Conservation (phyloP, 2,888 invertebrate species). For the Mythimna pallens region DNA sequence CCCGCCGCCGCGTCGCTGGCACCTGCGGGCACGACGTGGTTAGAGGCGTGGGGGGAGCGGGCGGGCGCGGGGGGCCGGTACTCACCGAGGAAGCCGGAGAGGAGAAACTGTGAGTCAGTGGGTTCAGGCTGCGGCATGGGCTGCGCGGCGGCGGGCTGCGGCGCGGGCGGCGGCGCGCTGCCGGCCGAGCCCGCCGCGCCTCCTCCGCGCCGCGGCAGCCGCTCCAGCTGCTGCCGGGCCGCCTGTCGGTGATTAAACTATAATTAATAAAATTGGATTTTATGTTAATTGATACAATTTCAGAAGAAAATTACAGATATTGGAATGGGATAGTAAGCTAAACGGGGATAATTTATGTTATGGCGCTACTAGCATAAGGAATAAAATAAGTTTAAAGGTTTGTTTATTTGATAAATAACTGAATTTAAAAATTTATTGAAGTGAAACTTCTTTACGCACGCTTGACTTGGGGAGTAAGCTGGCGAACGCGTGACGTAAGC, state of each 20-base stretch:
- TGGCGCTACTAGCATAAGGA: not conserved
- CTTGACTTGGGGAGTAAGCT: no score
- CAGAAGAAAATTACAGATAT: not conserved
- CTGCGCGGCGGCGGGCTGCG: conserved; percentile 76
- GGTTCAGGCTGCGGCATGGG: conserved; percentile 81
- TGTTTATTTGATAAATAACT: not conserved
- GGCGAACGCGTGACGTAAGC: no score
- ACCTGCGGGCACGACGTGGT: conserved; percentile 62
- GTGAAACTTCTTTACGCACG: no score
- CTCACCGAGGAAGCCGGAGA: conserved; percentile 82
- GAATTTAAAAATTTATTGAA: not conserved
- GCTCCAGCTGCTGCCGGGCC: conserved; percentile 96
- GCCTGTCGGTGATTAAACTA: conserved; percentile 88
- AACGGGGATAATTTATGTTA: not conserved
- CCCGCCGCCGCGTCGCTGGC: conserved; percentile 71
- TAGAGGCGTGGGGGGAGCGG: not conserved
- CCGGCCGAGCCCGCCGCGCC: conserved; percentile 88
- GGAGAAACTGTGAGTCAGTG: conserved; percentile 81
- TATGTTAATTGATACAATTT: conserved; percentile 11
- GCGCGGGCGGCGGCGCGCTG: conserved; percentile 86
- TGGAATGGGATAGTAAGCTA: not conserved
- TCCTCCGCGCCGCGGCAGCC: conserved; percentile 95
- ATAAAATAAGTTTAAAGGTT: not conserved
- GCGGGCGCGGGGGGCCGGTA: not conserved
- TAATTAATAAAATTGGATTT: conserved; percentile 51